A percentile compares a stretch with the other conserved stretches of the same genome.
phyloP scores from a whole-genome alignment of 2,888 invertebrate species.

The Cyrtodaria siliqua region DNA sequence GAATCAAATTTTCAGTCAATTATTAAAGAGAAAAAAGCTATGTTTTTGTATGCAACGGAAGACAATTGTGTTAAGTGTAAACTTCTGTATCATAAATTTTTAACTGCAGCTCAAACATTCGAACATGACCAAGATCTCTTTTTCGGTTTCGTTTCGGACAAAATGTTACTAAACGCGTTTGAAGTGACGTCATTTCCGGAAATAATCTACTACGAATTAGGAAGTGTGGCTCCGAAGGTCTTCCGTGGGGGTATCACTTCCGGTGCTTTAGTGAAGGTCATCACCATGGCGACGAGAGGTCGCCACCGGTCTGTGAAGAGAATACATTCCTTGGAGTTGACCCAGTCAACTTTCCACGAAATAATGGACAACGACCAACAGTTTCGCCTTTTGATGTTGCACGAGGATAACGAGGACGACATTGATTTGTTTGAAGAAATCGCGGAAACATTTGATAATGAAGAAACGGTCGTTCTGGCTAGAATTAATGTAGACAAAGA shows the following conservation, averaged over 20 bases:
- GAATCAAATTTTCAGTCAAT: constrained; percentile 18
- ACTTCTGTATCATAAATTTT: constrained; percentile 67
- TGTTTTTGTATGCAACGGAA: constrained; percentile 30
- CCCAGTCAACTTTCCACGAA: constrained; percentile 23
- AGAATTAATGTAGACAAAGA: constrained; percentile 46
- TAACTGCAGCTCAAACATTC: constrained; percentile 69
- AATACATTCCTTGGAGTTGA: constrained; percentile 35
- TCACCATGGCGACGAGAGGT: constrained; percentile 24
- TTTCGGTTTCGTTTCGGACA: constrained; percentile 66
- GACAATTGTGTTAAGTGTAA: constrained; percentile 65
- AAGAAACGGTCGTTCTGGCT: constrained; percentile 33
- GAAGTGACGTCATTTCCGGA: constrained; percentile 54
- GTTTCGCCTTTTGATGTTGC: constrained; percentile 49
- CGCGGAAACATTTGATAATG: constrained; percentile 54
- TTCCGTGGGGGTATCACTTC: constrained; percentile 49
- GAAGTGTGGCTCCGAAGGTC: constrained; percentile 47
- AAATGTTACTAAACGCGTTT: constrained; percentile 46
- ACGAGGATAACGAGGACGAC: constrained; percentile 49
- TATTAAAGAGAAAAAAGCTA: constrained; percentile 38
- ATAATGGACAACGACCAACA: constrained; percentile 39
- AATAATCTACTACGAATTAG: constrained; percentile 59
- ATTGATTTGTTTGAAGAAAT: constrained; percentile 46
- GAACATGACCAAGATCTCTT: constrained; percentile 66
- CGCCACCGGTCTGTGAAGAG: constrained; percentile 27
- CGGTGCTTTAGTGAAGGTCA: constrained; percentile 27